Evolutionary conservation across 2,797 vertebrate species (phyloP), one percentile per base, ranked within the genome.

Genomic region (Lepidocolaptes lacrymiger): DNA sequence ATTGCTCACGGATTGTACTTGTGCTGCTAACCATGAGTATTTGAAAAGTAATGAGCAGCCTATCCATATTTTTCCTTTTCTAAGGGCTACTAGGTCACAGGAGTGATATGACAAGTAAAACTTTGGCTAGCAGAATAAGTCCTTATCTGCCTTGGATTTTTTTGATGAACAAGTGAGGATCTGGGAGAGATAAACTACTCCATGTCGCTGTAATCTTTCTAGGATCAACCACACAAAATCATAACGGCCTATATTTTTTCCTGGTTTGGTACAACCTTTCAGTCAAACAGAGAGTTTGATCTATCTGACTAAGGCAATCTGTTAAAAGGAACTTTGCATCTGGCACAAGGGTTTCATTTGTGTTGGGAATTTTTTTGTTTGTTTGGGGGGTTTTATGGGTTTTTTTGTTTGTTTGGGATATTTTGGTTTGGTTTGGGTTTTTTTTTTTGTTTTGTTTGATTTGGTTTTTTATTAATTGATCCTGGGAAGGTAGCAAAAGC

Each of bases 371-470:
- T 37, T 49, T 69, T 54, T 41, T 54, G 6, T 15, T 48, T 32
- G 11, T 20, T 51, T 37, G 2, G 23, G 10, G 0, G 11, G n/a
- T 16, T 46, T 63, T 44, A 23, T 54, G 0, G 17, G 66, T 2
- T 26, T 4, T 30, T 16, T 48, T 24, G 34, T 37, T 37, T 62
- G 28, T 44, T 44, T 21, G 43, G 43, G 43, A 43, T 44, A 20
- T 44, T 44, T 41, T 39, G 39, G 11, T 56, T 23, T 15, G 21
- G 4, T 19, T 46, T 59, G 26, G 10, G 4, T 16, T 46, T 59
- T 30, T 9, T 12, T n/a, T n/a, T 52, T 46, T 46, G 44, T 46
- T 46, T 46, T 8, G 10, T 44, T 44, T 27, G 23, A 3, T 20
- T 48, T 61, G 23, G 7, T 49, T 49, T 49, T 72, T 76, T 5